These are phyloP conservation scores for Plestiodon gilberti DNA, from an alignment of 2,113 vertebrate genomes.

Conservation along the genomic window DNA sequence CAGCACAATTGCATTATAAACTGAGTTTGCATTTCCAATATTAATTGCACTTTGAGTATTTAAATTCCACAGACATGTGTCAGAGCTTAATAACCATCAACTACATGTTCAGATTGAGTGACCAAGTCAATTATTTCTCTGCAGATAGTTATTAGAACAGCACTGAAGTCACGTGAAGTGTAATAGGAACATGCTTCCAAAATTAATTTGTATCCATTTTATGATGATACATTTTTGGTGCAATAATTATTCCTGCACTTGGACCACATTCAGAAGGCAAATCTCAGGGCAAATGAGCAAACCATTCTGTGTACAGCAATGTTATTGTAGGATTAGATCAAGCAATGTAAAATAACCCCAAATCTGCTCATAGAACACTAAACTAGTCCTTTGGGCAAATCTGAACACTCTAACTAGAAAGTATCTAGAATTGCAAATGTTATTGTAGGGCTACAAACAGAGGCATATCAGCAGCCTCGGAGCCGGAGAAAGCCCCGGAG, in stretches of 20 bases:
- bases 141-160: conserved; percentile 65
- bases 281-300: neutral
- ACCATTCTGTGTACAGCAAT: neutral
- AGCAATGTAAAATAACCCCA: neutral
- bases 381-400: neutral
- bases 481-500: too few relatives aligned
- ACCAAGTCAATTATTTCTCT: conserved; percentile 73
- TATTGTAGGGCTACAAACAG: conserved; percentile 40
- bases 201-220: conserved; percentile 67
- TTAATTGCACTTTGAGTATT: conserved; percentile 69
- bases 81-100: conserved; percentile 71
- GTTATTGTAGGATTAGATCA: neutral
- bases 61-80: conserved; percentile 68
- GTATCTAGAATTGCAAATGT: neutral
- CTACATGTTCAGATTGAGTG: conserved; percentile 70
- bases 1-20: conserved; percentile 46
- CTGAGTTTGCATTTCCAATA: conserved; percentile 67
- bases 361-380: neutral
- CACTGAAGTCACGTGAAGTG: conserved; percentile 65
- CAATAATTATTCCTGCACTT: conserved; percentile 62
- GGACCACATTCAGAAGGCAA: neutral
- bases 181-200: conserved; percentile 58
- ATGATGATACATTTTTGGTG: conserved; percentile 52
- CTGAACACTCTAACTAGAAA: neutral
- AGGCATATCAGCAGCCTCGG: too few relatives aligned